Base-by-base conservation (phyloP, 2,888 invertebrate genomes). In the Dastarcus helophoroides region DNA sequence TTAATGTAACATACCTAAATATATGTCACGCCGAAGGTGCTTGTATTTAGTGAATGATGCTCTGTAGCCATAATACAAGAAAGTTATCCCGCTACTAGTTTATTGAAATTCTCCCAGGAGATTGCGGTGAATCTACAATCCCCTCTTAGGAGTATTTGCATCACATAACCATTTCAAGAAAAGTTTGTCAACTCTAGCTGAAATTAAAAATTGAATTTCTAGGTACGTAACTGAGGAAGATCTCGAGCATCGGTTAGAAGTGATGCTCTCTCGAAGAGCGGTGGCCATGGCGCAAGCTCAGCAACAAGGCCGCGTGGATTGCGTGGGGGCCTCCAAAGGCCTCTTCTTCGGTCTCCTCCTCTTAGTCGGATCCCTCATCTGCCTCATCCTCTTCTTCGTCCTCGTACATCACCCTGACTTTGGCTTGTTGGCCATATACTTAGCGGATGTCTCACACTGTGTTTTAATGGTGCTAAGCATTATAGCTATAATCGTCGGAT, bases 381-480 rank as follows among this genome's bases (percentile, higher is more conserved):
- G 89, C 63, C 70, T 94, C 59, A 91, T 94, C 51, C 74, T 93
- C 42, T 94, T 93, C 79, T 93, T 93, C 68, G 91, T 94, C 43
- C 73, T 94, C 51, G 83, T 91, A 46, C 83, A 83, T 59, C 82
- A 88, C 59, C 77, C 79, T 37, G 76, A 84, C 53, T 72, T 86
- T 56, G 79, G 80, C 45, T 71, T 88, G 42, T 67, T 91, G 44
- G 89, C 90, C 32, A 84, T 91, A 51, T 88, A 90, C 56, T 68
- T 91, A 53, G 89, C 89, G 13, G 90, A 91, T 61, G 85, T 84
- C 15, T 89, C 89, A 8, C 90, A 91, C 61, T 86, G 86, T 57
- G 79, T 76, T 36, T 68, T 91, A 37, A 85, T 91, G 83, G 73
- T 78, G 36, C 72, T 91, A 36, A 86, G 88, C 37, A 82, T 91